A percentile compares a stretch with the other conserved stretches of the same genome.
Conservation (phyloP, 2,797 vertebrate species). For the Acipenser oxyrinchus region DNA sequence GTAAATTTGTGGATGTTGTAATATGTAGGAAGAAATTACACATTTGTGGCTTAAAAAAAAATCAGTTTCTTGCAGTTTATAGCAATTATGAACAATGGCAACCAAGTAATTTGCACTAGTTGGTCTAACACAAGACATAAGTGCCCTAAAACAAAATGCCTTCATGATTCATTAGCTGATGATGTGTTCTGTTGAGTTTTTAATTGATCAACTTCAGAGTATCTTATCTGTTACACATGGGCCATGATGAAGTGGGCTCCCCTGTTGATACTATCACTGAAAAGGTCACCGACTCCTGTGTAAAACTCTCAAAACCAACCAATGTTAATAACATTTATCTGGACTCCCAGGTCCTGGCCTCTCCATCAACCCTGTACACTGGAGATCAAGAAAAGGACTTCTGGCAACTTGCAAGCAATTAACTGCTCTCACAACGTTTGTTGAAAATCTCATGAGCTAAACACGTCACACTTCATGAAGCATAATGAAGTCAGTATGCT, state of each 20-base stretch:
- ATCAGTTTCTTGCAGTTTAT: too few species aligned
- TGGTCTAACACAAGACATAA: not conserved
- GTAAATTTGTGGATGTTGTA: too few species aligned
- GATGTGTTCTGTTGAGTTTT: constrained; percentile 40
- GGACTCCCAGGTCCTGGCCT: constrained; percentile 44
- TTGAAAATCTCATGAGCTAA: constrained; percentile 44
- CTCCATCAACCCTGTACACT: constrained; percentile 45
- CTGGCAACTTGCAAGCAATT: constrained; percentile 41
- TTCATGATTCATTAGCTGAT: constrained; percentile 52
- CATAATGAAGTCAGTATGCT: constrained; percentile 20
- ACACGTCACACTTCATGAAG: constrained; percentile 40
- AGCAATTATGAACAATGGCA: too few species aligned
- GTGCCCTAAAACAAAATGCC: constrained; percentile 1
- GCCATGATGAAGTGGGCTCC: constrained; percentile 60
- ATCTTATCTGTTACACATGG: constrained; percentile 63
- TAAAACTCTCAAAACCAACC: constrained; percentile 43
- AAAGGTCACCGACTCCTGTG: constrained; percentile 51
- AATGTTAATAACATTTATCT: constrained; percentile 41
- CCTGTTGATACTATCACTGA: constrained; percentile 54
- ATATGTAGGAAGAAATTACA: too few species aligned
- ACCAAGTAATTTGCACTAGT: too few species aligned
- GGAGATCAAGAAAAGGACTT: constrained; percentile 20
- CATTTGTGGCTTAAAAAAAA: too few species aligned
- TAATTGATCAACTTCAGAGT: constrained; percentile 52
- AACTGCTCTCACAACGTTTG: constrained; percentile 37